Percentiles rank a stretch among this genome's conserved stretches.
Evolutionary conservation across 2,888 invertebrate genomes (phyloP).

Genomic region (Lochmaea capreae): DNA sequence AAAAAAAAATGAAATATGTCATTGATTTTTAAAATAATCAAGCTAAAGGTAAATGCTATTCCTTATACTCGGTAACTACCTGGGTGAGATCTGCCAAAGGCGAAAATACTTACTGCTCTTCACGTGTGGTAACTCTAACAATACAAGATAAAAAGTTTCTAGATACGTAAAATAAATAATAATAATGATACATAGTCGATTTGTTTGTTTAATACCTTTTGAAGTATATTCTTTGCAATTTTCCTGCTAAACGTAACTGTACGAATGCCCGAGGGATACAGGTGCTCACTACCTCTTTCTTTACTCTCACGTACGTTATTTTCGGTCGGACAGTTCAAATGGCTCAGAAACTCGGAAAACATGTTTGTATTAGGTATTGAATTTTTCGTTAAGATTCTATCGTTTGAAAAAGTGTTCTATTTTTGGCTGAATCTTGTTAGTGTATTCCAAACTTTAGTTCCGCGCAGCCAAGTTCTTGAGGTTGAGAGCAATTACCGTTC

Average conservation of each 20-base stretch:
- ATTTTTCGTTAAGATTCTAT: too few species aligned
- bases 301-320: constrained; percentile 10
- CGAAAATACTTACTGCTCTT: background rate
- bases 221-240: constrained; percentile 14
- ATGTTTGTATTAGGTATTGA: too few species aligned
- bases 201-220: constrained; percentile 19
- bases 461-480: too few species aligned
- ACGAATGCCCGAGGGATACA: constrained; percentile 11
- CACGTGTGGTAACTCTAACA: constrained; percentile 4
- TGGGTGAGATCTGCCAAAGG: background rate
- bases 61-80: background rate
- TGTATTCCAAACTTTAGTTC: too few species aligned
- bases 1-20: background rate
- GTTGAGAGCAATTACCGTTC: too few species aligned
- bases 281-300: constrained; percentile 13
- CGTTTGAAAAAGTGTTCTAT: too few species aligned
- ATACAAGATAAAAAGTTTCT: constrained; percentile 4
- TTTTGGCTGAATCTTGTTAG: too few species aligned
- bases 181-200: constrained; percentile 20
- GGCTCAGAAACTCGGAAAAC: background rate
- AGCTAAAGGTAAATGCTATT: background rate
- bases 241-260: constrained; percentile 10
- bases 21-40: background rate
- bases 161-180: constrained; percentile 11
- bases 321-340: background rate